Evolutionary conservation across 1,140 invertebrate genomes (phyloP), one percentile per base, ranked within the genome.

Genomic region (Drosophila saltans): DNA sequence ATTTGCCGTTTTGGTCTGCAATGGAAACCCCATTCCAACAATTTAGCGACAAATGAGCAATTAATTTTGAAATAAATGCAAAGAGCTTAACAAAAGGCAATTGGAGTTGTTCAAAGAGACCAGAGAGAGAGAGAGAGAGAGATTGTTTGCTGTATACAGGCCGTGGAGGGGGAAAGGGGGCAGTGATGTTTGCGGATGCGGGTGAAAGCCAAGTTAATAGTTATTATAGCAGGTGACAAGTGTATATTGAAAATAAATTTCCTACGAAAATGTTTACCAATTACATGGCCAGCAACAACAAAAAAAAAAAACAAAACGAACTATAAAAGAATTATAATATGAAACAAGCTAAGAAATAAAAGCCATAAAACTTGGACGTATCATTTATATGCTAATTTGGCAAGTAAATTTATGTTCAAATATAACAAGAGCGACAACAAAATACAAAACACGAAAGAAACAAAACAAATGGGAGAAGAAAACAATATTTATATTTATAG

Each of bases 41-140:
- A 88, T 89, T 88, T 88, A 88, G 84, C 84, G 84, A 88, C 84
- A 88, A 88, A 88, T 88, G 84, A 88, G 80, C 84, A 88, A 88
- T 88, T 88, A 88, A 88, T 88, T 88, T 88, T 88, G 73, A 88
- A 88, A 84, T 84, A 90, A 88, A 88, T 83, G 80, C 78, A 89
- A 89, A 81, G 59, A 55, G 79, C 67, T 78, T 52, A 55, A 67
- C 57, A 61, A 55, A 55, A 74, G 55, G 40, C 62, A 69, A 11
- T 58, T 58, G 57, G 28, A 24, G 11, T 26, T 30, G 58, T 36
- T 36, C 33, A 36, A 16, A n/a, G 40, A 48, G n/a, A 48, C 40
- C 40, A 28, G n/a, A 60, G 57, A 28, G 33, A 60, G 16, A 9
- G 26, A 40, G 59, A 39, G 16, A 16, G 30, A 58, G 57, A 52